Base-by-base conservation (phyloP, 2,888 invertebrate genomes). In the Amblyjoppa fuscipennis region DNA sequence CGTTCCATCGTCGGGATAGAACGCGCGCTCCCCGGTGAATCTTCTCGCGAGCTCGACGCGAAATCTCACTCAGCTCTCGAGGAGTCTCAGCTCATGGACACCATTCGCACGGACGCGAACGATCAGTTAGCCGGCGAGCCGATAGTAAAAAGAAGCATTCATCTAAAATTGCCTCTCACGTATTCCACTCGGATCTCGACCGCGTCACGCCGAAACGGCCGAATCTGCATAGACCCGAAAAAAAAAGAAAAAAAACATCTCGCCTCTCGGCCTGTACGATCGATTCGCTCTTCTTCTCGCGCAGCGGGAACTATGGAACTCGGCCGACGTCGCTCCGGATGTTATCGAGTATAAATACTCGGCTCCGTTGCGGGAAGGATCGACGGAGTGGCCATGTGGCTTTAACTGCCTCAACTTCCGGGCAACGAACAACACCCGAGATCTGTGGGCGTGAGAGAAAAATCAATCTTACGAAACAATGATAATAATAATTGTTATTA, bases 331-430 rank as follows among this genome's bases (percentile, higher is more conserved):
- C 45, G 41, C 71, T 76, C 85, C 85, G 85, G 82, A 85, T 83
- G 85, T 85, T 85, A 83, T 85, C 82, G 68, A 76, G 83, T 85
- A 82, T 85, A 85, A 83, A 85, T 85, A 85, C 85, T 80, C 79
- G 82, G 80, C 73, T 68, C 64, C 68, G 49, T 56, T 51, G 78
- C 38, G 74, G 74, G 79, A 83, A 79, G 83, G 79, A 73, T 80
- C 79, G 71, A 16, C 61, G 31, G 66, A 53, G 79, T 83, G 76
- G 85, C 82, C 85, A 85, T 85, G 85, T 85, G 85, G 85, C 80
- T 85, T 85, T 85, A 85, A 85, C 85, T 85, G 85, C 83, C 76
- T 75, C 82, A 73, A 80, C 83, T 85, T 85, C 85, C 85, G 85
- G 85, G 59, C 70, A 80, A 80, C 78, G 34, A 64, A 45, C 4